Evolutionary conservation across 1,140 invertebrate species (phyloP), one percentile per base, ranked within the genome.

Genomic region (Eriocheir sinensis): DNA sequence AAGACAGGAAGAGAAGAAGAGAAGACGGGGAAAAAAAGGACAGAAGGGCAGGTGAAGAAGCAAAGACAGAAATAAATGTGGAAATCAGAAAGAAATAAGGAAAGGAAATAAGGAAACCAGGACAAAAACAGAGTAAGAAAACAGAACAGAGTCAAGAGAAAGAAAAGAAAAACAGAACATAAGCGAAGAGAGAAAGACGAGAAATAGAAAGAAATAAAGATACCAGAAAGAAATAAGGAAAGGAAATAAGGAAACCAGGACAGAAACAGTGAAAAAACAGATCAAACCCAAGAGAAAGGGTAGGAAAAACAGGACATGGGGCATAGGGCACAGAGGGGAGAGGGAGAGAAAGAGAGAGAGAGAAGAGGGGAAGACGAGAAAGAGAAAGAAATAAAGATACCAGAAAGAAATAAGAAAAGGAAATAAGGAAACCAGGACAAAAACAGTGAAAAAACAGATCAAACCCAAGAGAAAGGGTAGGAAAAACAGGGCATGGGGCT

Each of bases 401-500:
- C 60, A 38, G 85, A 38, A 38, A 88, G 4, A 88, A 38, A 38
- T 27, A 38, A 40, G 38, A 38, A 38, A 38, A 88, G 85, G 40
- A 21, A 38, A 21, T 27, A 38, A 88, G 85, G 85, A 32, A n/a
- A n/a, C n/a, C n/a, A n/a, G n/a, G n/a, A n/a, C n/a, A n/a, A n/a
- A n/a, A n/a, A n/a, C n/a, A n/a, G n/a, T n/a, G n/a, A n/a, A n/a
- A n/a, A n/a, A n/a, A n/a, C n/a, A n/a, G n/a, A n/a, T n/a, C n/a
- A n/a, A n/a, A n/a, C n/a, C n/a, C n/a, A n/a, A n/a, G 85, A 32
- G 85, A 88, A 40, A 88, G 85, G 38, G 85, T 15, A n/a, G n/a
- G 60, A 72, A n/a, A 72, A n/a, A 72, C 12, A 72, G 60, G n/a
- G 60, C 15, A n/a, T 15, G 60, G n/a, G 60, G n/a, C 12, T 15